Conservation (phyloP, 2,888 invertebrate genomes). For the Ophioninae sp. region DNA sequence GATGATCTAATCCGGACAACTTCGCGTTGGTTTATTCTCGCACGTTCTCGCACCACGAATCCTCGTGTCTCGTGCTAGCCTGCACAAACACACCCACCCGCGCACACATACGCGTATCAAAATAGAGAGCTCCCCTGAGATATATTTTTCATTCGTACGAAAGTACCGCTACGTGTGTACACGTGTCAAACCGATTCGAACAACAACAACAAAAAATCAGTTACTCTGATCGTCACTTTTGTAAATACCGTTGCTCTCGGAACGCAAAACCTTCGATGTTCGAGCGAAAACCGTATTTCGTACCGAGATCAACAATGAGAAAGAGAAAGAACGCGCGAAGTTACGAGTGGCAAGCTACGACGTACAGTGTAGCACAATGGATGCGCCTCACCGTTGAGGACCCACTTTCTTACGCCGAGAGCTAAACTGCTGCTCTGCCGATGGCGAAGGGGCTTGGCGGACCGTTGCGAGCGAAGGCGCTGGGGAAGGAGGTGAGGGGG, state of each 20-base stretch:
- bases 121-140: background rate
- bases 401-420: constrained; percentile 15
- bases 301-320: constrained; percentile 2
- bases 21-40: constrained; percentile 29
- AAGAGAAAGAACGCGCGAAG: constrained; percentile 31
- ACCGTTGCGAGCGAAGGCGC: background rate
- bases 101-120: background rate
- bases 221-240: too few relatives aligned
- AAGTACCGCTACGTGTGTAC: background rate
- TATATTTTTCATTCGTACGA: background rate
- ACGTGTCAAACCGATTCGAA: background rate
- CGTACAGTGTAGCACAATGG: constrained; percentile 43
- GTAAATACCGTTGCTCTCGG: too few relatives aligned
- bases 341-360: constrained; percentile 40
- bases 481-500: background rate
- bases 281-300: background rate
- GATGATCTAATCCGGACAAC: constrained; percentile 46
- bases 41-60: background rate
- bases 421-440: background rate
- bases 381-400: constrained; percentile 45
- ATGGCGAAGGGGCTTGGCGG: background rate
- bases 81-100: background rate
- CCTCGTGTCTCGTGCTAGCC: background rate
- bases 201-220: too few relatives aligned
- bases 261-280: background rate